phyloP scores from a whole-genome alignment of 1,140 invertebrate species.

The Papilio polyxenes region DNA sequence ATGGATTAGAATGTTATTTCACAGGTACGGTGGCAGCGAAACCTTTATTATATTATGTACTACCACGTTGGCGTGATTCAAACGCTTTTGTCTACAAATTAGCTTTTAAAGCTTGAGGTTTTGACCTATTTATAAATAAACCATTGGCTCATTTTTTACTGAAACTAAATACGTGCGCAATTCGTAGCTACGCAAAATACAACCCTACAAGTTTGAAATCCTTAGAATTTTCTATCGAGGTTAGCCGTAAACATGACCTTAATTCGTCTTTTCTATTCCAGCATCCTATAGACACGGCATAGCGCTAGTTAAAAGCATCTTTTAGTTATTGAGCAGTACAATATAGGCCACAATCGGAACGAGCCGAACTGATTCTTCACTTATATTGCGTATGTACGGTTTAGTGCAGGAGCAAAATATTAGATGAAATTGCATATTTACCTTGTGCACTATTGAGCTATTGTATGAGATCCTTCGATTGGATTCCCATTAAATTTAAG shows the following conservation, averaged over 20 bases:
- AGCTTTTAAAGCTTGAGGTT: not conserved
- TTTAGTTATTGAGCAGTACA: not conserved
- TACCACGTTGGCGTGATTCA: not conserved
- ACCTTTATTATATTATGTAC: conserved; percentile 15
- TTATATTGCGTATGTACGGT: not conserved
- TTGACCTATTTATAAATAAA: not conserved
- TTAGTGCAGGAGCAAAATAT: not conserved
- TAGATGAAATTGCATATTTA: not conserved
- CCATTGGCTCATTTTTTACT: not conserved
- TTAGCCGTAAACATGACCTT: not conserved
- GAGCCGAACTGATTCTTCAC: not conserved
- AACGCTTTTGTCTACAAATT: not conserved
- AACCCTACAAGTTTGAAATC: not conserved
- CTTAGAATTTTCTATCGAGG: conserved; percentile 8
- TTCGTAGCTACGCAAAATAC: not conserved
- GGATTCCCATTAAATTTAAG: not conserved
- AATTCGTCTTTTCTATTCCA: conserved; percentile 1
- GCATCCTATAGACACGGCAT: not conserved
- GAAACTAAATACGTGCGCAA: not conserved
- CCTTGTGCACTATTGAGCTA: not conserved
- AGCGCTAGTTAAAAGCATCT: not conserved
- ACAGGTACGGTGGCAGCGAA: not conserved
- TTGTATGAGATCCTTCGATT: not conserved
- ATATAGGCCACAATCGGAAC: not conserved
- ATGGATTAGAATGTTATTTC: conserved; percentile 12